Evolutionary conservation across 2,888 invertebrate genomes (phyloP).

Genomic region (Phyllotreta cruciferae): DNA sequence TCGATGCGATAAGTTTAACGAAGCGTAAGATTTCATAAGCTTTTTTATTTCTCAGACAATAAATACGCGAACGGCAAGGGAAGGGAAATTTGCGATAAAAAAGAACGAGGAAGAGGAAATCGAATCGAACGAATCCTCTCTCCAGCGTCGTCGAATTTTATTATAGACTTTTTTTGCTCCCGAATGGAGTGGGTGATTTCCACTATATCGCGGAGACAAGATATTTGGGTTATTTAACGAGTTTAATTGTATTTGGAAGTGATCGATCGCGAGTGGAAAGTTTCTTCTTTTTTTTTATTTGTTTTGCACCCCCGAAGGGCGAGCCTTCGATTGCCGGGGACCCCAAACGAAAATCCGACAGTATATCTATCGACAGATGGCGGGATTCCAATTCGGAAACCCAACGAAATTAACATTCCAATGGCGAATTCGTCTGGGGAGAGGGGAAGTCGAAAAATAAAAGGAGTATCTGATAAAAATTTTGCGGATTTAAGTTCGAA

Average conservation of each 20-base stretch:
- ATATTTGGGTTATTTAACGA: no score
- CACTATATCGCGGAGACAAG: no score
- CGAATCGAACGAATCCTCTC: slow-evolving; percentile 1
- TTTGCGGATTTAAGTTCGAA: not conserved
- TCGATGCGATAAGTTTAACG: slow-evolving; percentile 22
- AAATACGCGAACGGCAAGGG: slow-evolving; percentile 18
- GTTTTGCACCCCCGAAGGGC: no score
- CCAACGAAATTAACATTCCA: slow-evolving; percentile 30
- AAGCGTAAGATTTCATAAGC: slow-evolving; percentile 28
- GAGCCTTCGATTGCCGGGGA: no score
- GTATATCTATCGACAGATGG: slow-evolving; percentile 12
- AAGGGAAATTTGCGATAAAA: slow-evolving; percentile 2
- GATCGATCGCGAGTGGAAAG: no score
- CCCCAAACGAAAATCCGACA: no score
- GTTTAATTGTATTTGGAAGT: no score
- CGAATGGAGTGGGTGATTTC: no score
- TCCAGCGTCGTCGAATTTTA: not conserved
- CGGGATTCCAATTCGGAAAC: slow-evolving; percentile 16
- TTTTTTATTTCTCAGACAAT: slow-evolving; percentile 25
- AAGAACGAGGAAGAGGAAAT: slow-evolving; percentile 10
- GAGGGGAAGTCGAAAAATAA: not conserved
- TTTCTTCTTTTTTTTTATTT: no score
- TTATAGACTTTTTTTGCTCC: no score
- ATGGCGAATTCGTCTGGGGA: slow-evolving; percentile 16
- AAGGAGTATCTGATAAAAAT: slow-evolving; percentile 21